Evolutionary conservation across 2,113 vertebrate species (phyloP).

Genomic region (Pipa parva): DNA sequence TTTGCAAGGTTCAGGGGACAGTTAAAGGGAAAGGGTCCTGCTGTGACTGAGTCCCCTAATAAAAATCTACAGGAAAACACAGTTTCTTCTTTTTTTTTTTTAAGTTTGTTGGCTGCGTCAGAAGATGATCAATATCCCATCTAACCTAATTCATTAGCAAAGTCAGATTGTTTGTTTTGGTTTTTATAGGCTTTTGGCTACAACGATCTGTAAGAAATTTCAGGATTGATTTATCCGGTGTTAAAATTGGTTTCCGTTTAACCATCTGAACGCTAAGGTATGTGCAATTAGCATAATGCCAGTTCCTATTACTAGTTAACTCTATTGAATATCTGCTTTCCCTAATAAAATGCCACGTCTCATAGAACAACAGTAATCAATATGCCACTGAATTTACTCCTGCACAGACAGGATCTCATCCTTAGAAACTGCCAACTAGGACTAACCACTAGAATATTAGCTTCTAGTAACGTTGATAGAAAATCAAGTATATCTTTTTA

Average conservation of each 20-base stretch:
- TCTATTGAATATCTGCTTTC: slow-evolving; percentile 91
- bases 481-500: too few relatives aligned
- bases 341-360: slow-evolving; percentile 89
- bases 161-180: slow-evolving; percentile 29
- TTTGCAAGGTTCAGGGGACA: too few relatives aligned
- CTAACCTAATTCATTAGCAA: slow-evolving; percentile 11
- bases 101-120: slow-evolving; percentile 3
- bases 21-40: too few relatives aligned
- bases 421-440: too few relatives aligned
- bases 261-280: slow-evolving; percentile 83
- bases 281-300: slow-evolving; percentile 91
- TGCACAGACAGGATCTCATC: background rate
- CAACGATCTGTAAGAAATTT: slow-evolving; percentile 55
- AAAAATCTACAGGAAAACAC: background rate
- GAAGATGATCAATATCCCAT: slow-evolving; percentile 9
- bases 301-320: slow-evolving; percentile 92
- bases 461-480: too few relatives aligned
- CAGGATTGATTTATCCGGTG: slow-evolving; percentile 69
- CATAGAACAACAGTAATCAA: slow-evolving; percentile 71
- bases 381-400: slow-evolving; percentile 34
- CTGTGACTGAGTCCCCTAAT: too few relatives aligned
- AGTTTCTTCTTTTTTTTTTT: background rate
- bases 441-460: too few relatives aligned
- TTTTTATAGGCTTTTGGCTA: slow-evolving; percentile 58
- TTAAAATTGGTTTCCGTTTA: slow-evolving; percentile 79